Percentiles rank a stretch among this genome's conserved stretches.
Conservation (phyloP, 2,797 vertebrate species). For the Poeciliopsis infans region DNA sequence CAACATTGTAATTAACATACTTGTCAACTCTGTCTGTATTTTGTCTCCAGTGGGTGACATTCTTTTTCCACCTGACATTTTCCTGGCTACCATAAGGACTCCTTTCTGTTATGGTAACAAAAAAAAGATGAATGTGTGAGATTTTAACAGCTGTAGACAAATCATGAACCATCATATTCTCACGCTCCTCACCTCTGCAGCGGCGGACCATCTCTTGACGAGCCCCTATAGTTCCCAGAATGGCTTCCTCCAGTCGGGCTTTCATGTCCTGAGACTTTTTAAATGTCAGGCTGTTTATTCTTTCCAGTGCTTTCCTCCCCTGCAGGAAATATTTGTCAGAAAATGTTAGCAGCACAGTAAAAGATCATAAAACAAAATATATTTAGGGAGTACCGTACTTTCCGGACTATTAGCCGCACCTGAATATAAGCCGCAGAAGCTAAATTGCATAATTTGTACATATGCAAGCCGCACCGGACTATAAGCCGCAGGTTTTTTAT, state of each 20-base stretch:
- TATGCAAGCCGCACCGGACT: no score
- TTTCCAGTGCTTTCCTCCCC: slow-evolving; percentile 89
- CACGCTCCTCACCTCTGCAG: slow-evolving; percentile 80
- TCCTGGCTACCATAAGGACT: slow-evolving; percentile 90
- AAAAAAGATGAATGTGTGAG: slow-evolving; percentile 10
- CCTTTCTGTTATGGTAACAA: slow-evolving; percentile 77
- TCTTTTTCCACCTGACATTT: slow-evolving; percentile 94
- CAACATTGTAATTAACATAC: slow-evolving; percentile 72
- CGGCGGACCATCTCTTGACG: slow-evolving; percentile 95
- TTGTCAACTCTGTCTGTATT: slow-evolving; percentile 90
- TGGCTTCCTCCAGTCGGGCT: slow-evolving; percentile 91
- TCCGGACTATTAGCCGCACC: no score
- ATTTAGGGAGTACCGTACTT: no score
- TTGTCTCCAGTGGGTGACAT: slow-evolving; percentile 90
- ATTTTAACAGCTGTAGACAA: background rate
- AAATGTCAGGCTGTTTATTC: slow-evolving; percentile 92
- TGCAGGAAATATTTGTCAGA: slow-evolving; percentile 45
- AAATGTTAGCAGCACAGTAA: background rate
- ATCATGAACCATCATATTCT: background rate
- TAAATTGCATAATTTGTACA: no score
- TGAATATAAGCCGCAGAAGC: no score
- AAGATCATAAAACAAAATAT: background rate
- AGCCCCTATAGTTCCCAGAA: slow-evolving; percentile 90
- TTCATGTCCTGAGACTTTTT: slow-evolving; percentile 97
- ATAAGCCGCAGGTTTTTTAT: no score